Evolutionary conservation across 2,113 vertebrate genomes (phyloP).

Genomic region (Xenotilapia flavipinnis): DNA sequence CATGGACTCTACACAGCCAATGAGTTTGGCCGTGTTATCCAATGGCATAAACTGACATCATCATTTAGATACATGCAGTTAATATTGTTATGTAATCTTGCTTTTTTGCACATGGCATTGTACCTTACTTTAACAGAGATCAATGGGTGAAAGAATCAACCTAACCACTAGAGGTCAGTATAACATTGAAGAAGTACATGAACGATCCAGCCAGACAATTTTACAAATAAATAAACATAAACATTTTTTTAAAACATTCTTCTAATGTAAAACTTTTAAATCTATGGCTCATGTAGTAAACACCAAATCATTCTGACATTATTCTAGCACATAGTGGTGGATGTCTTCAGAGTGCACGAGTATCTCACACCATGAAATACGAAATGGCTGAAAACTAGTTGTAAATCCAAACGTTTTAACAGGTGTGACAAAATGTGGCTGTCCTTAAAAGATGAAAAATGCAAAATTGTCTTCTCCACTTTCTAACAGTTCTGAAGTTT

Average conservation of each 20-base stretch:
- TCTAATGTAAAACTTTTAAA: not conserved
- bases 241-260: not conserved
- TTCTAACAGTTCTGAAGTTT: not conserved
- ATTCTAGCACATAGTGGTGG: not conserved
- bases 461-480: not conserved
- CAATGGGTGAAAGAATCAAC: not conserved
- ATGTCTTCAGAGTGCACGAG: not conserved
- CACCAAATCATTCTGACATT: not conserved
- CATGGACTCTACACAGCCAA: not conserved
- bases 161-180: constrained; percentile 52
- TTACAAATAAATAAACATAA: not conserved
- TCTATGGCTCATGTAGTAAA: not conserved
- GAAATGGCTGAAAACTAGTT: not conserved
- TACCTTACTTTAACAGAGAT: not conserved
- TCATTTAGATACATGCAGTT: not conserved
- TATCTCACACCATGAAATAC: not conserved
- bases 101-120: not conserved
- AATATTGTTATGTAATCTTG: not conserved
- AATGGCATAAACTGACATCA: not conserved
- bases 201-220: not conserved
- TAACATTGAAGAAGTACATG: not conserved
- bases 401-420: not conserved
- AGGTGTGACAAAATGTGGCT: not conserved
- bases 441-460: not conserved
- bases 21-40: not conserved